Base-by-base conservation (phyloP, 1,140 invertebrate species). In the Cataglyphis hispanica region DNA sequence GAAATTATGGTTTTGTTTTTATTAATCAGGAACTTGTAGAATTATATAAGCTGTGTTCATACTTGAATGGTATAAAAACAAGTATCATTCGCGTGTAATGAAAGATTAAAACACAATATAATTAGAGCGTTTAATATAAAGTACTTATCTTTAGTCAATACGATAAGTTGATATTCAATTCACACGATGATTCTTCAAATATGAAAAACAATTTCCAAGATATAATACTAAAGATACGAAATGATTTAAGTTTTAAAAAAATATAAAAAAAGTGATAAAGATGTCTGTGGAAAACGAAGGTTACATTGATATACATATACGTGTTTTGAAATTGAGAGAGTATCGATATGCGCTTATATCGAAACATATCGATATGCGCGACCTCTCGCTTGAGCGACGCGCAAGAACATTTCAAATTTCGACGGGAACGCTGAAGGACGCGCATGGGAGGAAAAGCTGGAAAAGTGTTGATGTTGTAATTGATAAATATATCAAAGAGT, bases 351-450 rank as follows among this genome's bases (percentile, higher is more conserved):
- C 13, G 7, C 0, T 13, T 5, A 8, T 25, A 37, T 53, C 76
- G 43, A 78, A 16, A 19, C 37, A 40, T 75, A 46, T 78, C 76
- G 63, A 80, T 27, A 43, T 2, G 31, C 37, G 22, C 16, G 37
- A 67, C 0, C 10, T 60, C 53, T 77, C 40, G 60, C 34, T 37
- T 2, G n/a, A 40, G 13, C 13, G 19, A n/a, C 10, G 19, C 1
- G 7, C 43, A 19, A 40, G 2, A 50, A 19, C n/a, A 46, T 37
- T 67, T 50, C 0, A 25, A 80, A 37, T 2, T 13, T 3, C 11
- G 22, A 40, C 16, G 16, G 2, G 11, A 13, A 10, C 50, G 19
- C 27, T 72, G 1, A 34, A 72, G 11, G 8, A 16, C 2, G 31
- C 13, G 1, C 7, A 31, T 50, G 1, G n/a, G 19, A 3, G n/a